Base-by-base conservation (phyloP, 2,797 vertebrate genomes). In the Helarctos malayanus region DNA sequence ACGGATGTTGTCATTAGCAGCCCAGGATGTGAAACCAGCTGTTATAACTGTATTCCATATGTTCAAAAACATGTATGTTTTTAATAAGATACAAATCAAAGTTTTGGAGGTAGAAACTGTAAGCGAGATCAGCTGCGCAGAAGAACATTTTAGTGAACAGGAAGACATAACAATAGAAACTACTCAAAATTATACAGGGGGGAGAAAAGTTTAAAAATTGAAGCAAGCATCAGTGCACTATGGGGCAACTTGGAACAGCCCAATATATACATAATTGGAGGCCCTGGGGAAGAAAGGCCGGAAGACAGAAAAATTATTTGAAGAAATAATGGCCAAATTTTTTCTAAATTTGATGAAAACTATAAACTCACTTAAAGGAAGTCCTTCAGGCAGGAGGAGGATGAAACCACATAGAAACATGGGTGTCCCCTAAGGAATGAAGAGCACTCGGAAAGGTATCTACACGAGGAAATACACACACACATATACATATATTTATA, bases 91-190 rank as follows among this genome's bases (percentile, higher is more conserved):
- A 7, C 65, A 88, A 95, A 78, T 18, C 38, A 80, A 82, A 96
- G 32, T 65, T 93, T 81, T 65, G 49, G 68, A 86, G 23, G 41
- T 69, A 10, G 73, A 96, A 85, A 89, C 7, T 57, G 14, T 45
- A 38, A 91, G 57, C 69, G 29, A 89, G 49, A 75, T 94, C 76
- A 86, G 52, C 19, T 56, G 57, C 49, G 54, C 85, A 94, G 85
- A 95, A 56, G 76, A 90, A 94, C 89, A 78, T 82, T 89, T 86
- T 83, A 92, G 49, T 89, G 25, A 94, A 18, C 35, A 87, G 18
- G 41, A 92, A 86, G 79, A 45, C 11, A n/a, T 57, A 89, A 45
- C 9, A 38, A 61, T 29, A 76, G 73, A 82, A 94, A 59, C 25
- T 76, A 78, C 92, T 82, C 59, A 91, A 85, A 93, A 86, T 82